These are phyloP conservation scores for Smutsia gigantea DNA, from an alignment of 2,797 vertebrate species.

Conservation along the genomic window DNA sequence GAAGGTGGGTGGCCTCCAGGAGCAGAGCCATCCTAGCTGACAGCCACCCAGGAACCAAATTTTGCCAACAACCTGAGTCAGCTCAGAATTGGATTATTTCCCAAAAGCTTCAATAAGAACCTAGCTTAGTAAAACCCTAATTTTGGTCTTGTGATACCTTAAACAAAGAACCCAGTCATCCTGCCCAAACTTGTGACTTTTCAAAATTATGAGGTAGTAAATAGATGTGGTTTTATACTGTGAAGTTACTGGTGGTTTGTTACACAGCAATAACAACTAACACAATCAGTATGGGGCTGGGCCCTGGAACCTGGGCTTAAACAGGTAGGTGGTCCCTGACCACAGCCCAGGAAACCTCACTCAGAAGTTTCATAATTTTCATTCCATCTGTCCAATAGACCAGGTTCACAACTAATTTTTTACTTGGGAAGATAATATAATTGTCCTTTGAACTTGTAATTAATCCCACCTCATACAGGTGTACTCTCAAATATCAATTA, in stretches of 20 bases:
- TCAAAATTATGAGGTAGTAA: slow-evolving; percentile 4
- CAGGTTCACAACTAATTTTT: slow-evolving; percentile 39
- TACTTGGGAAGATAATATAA: slow-evolving; percentile 7
- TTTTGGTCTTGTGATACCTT: neutral
- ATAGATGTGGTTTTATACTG: neutral
- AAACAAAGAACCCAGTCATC: neutral
- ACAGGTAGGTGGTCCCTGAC: neutral
- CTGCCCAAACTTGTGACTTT: neutral
- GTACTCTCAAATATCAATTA: neutral
- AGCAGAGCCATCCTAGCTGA: neutral
- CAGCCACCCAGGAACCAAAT: neutral
- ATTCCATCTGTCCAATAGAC: neutral
- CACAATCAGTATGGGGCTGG: neutral
- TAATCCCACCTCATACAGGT: slow-evolving; percentile 24
- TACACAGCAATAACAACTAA: neutral
- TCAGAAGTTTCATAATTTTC: slow-evolving; percentile 43
- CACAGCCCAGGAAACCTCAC: neutral
- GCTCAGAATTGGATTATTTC: neutral
- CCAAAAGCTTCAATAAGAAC: neutral
- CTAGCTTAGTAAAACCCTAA: neutral
- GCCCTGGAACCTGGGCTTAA: slow-evolving; percentile 25
- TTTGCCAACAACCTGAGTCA: slow-evolving; percentile 23
- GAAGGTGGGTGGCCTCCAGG: slow-evolving; percentile 15
- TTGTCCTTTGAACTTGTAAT: slow-evolving; percentile 27
- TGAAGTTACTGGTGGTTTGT: neutral